phyloP scores from a whole-genome alignment of 2,888 invertebrate species.

The Odiellus spinosus region DNA sequence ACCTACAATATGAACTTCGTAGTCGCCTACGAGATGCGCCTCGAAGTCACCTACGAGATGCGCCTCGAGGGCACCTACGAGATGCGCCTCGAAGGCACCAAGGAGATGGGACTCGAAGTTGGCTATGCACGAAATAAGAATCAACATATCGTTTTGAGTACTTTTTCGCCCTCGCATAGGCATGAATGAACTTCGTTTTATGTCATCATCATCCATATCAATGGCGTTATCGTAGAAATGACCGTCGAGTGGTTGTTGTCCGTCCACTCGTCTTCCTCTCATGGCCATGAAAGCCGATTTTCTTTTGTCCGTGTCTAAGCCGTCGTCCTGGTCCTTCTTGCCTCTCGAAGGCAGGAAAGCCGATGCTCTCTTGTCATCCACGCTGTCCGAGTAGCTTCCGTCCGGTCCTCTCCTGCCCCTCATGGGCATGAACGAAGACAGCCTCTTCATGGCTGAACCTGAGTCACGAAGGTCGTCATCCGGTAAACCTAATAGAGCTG shows the following conservation, averaged over 20 bases:
- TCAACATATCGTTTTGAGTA: too few relatives aligned
- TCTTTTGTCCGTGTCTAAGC: not conserved
- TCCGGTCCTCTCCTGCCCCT: conserved; percentile 5
- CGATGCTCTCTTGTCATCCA: too few relatives aligned
- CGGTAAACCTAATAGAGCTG: too few relatives aligned
- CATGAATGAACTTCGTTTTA: not conserved
- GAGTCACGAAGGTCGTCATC: not conserved
- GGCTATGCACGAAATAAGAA: too few relatives aligned
- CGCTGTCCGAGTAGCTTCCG: not conserved
- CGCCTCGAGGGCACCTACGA: too few relatives aligned
- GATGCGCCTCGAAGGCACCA: too few relatives aligned
- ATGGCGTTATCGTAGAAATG: not conserved
- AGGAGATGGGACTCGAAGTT: too few relatives aligned
- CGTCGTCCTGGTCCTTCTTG: too few relatives aligned
- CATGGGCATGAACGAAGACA: conserved; percentile 9
- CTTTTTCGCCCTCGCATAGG: conserved; percentile 4
- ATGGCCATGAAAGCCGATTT: conserved; percentile 2
- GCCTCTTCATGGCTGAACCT: conserved; percentile 2
- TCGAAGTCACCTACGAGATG: too few relatives aligned
- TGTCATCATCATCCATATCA: not conserved
- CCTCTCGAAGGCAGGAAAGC: too few relatives aligned
- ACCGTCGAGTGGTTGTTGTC: not conserved
- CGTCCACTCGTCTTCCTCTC: not conserved
- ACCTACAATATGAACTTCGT: too few relatives aligned
- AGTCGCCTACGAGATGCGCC: too few relatives aligned